Percentiles rank a stretch among this genome's conserved stretches.
phyloP scores from a whole-genome alignment of 2,797 vertebrate genomes.

The Notoglanidium macrostoma region DNA sequence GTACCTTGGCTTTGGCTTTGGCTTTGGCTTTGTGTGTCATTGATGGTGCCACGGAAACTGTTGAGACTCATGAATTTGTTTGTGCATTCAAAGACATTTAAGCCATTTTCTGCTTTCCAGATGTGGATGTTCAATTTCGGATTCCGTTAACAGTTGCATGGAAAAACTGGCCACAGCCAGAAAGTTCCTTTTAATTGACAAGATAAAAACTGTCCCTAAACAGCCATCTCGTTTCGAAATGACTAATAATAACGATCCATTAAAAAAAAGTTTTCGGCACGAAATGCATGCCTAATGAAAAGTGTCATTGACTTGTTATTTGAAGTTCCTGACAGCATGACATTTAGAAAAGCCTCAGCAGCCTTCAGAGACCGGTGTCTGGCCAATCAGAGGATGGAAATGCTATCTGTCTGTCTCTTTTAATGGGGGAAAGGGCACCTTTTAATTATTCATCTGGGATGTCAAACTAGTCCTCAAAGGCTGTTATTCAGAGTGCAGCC shows the following conservation, averaged over 20 bases:
- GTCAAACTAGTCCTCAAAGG: constrained; percentile 55
- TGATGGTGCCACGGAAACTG: background rate
- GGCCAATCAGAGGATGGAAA: constrained; percentile 30
- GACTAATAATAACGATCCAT: background rate
- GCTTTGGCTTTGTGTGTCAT: background rate
- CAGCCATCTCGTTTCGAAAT: background rate
- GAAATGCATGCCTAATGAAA: background rate
- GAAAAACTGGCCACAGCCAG: background rate
- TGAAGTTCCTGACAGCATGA: constrained; percentile 26
- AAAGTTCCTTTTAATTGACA: constrained; percentile 19
- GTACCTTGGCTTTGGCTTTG: background rate
- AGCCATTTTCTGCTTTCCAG: background rate
- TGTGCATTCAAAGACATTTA: background rate
- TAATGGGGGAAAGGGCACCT: constrained; percentile 56
- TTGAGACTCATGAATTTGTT: background rate
- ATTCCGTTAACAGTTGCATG: background rate
- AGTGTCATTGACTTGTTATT: constrained; percentile 27
- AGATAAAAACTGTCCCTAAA: background rate
- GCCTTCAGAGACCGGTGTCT: constrained; percentile 26
- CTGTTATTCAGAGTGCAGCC: constrained; percentile 52
- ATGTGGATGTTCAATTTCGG: background rate
- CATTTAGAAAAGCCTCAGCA: constrained; percentile 32
- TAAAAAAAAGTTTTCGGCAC: constrained; percentile 9
- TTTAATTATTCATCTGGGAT: constrained; percentile 56
- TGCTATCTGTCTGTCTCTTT: constrained; percentile 38